phyloP scores from a whole-genome alignment of 1,140 invertebrate genomes.

The Zaprionus lachaisei region DNA sequence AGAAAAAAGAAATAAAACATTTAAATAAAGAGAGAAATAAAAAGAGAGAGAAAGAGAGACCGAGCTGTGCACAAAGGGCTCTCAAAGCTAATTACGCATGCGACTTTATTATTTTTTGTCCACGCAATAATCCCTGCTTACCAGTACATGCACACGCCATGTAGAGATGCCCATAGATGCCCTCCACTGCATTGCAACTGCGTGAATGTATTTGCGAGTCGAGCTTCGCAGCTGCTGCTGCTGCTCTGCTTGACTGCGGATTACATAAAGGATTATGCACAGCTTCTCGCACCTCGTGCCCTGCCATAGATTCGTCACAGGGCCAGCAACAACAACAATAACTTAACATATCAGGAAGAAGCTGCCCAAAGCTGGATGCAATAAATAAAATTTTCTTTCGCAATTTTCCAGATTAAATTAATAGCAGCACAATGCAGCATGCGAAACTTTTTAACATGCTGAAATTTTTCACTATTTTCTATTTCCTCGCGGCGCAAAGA shows the following conservation, averaged over 20 bases:
- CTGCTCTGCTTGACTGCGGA: slow-evolving; percentile 2
- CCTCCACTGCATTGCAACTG: not conserved
- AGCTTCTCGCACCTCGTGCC: not conserved
- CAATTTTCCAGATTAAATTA: slow-evolving; percentile 29
- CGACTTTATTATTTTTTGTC: slow-evolving; percentile 44
- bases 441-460: slow-evolving; percentile 25
- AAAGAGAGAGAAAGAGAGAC: not conserved
- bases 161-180: not conserved
- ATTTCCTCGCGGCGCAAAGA: not conserved
- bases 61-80: not conserved
- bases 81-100: slow-evolving; percentile 50
- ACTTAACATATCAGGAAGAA: not conserved
- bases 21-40: not conserved
- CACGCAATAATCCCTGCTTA: slow-evolving; percentile 24
- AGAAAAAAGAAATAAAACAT: slow-evolving; percentile 23
- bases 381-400: slow-evolving; percentile 38
- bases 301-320: slow-evolving; percentile 22
- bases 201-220: slow-evolving; percentile 8
- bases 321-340: slow-evolving; percentile 9
- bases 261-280: slow-evolving; percentile 36
- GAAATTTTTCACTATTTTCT: slow-evolving; percentile 16
- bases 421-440: slow-evolving; percentile 26
- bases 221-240: slow-evolving; percentile 3
- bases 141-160: not conserved
- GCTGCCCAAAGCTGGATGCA: slow-evolving; percentile 1